Evolutionary conservation across 2,888 invertebrate species (phyloP).

Genomic region (Cynaeus angustus): DNA sequence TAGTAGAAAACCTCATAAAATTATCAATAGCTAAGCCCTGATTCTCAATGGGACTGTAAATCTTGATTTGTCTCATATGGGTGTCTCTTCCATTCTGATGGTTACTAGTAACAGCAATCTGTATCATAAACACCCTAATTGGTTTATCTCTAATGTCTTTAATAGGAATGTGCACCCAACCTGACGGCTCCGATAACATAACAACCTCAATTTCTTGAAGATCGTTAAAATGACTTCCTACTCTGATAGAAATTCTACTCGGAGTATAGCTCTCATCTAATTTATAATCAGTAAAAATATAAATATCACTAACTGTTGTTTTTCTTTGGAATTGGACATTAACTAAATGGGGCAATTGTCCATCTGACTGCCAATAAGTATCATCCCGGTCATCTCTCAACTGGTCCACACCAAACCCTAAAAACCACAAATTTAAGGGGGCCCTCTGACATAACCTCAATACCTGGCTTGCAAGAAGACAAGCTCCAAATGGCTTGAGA

Average conservation of each 20-base stretch:
- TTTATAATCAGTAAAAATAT: conserved; percentile 98
- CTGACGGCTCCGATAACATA: conserved; percentile 93
- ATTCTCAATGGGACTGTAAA: conserved; percentile 89
- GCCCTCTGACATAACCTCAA: conserved; percentile 37
- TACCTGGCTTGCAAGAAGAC: conserved; percentile 98
- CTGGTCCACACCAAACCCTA: conserved; percentile 98
- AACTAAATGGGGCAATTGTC: conserved; percentile 97
- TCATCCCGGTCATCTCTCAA: conserved; percentile 95
- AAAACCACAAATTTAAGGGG: conserved; percentile 45
- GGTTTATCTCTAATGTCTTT: conserved; percentile 91
- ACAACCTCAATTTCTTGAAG: conserved; percentile 96
- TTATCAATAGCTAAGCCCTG: conserved; percentile 80
- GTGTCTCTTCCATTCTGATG: conserved; percentile 99
- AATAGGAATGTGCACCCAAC: conserved; percentile 96
- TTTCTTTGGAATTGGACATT: conserved; percentile 97
- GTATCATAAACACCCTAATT: conserved; percentile 96
- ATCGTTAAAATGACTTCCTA: conserved; percentile 97
- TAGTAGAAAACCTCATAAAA: conserved; percentile 86
- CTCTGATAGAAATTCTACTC: conserved; percentile 92
- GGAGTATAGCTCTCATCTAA: conserved; percentile 99
- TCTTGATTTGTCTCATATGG: conserved; percentile 97
- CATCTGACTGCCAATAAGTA: conserved; percentile 99
- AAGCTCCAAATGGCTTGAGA: conserved; percentile 92
- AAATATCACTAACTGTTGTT: conserved; percentile 95
- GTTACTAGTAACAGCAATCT: conserved; percentile 96